phyloP scores from a whole-genome alignment of 2,113 vertebrate species.

The Progne subis region DNA sequence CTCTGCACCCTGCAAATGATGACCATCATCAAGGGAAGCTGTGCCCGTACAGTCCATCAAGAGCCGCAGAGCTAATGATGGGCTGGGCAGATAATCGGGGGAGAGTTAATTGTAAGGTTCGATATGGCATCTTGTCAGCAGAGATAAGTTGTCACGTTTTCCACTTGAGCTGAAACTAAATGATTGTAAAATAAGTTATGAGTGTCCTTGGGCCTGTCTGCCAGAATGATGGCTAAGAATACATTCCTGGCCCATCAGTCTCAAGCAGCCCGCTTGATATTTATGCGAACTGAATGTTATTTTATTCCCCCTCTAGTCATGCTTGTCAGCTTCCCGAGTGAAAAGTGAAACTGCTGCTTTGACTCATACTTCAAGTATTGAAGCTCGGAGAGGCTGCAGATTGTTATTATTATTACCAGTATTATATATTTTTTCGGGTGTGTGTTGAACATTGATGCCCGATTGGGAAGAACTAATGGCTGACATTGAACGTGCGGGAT shows the following conservation, averaged over 20 bases:
- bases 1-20: constrained; percentile 40
- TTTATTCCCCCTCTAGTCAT: constrained; percentile 95
- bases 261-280: constrained; percentile 83
- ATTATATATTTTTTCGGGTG: constrained; percentile 73
- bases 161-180: constrained; percentile 99
- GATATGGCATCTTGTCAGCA: constrained; percentile 94
- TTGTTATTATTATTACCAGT: constrained; percentile 69
- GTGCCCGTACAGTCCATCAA: constrained; percentile 67
- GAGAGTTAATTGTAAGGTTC: constrained; percentile 92
- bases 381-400: constrained; percentile 69
- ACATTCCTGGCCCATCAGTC: constrained; percentile 85
- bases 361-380: constrained; percentile 73
- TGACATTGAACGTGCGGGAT: constrained; percentile 40
- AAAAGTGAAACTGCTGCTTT: constrained; percentile 80
- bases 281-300: constrained; percentile 97
- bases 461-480: constrained; percentile 80
- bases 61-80: constrained; percentile 80
- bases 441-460: constrained; percentile 70
- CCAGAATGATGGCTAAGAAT: constrained; percentile 83
- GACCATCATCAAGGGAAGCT: constrained; percentile 38
- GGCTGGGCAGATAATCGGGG: constrained; percentile 87
- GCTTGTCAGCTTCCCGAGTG: constrained; percentile 87
- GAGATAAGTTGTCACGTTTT: constrained; percentile 99
- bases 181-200: constrained; percentile 99
- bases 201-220: constrained; percentile 97